These are phyloP conservation scores for Mylabris phalerata DNA, from an alignment of 1,140 invertebrate species.

Conservation along the genomic window DNA sequence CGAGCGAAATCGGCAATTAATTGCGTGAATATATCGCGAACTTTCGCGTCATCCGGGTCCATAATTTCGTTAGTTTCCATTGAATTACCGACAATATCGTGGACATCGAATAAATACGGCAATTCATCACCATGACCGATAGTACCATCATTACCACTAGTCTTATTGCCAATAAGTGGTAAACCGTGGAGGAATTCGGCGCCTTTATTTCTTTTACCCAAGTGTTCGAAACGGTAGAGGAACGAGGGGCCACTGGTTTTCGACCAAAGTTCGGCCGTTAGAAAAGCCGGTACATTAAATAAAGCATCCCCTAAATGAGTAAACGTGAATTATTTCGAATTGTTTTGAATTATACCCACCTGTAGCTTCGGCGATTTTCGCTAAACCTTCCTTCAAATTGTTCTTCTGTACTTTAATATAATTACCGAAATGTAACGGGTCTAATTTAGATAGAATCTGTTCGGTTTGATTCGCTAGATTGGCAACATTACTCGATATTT, in stretches of 20 bases:
- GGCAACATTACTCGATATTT: background rate
- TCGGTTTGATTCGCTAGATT: background rate
- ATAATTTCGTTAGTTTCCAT: constrained; percentile 37
- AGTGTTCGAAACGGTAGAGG: constrained; percentile 68
- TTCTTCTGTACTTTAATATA: constrained; percentile 30
- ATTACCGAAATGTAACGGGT: constrained; percentile 33
- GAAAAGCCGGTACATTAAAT: constrained; percentile 65
- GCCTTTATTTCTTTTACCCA: constrained; percentile 52
- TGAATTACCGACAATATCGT: constrained; percentile 52
- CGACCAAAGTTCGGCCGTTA: constrained; percentile 60
- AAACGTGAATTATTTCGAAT: background rate
- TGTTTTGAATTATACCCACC: constrained; percentile 26
- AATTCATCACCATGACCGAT: constrained; percentile 61
- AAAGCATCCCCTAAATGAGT: constrained; percentile 52
- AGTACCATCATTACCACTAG: constrained; percentile 33
- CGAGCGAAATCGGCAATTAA: constrained; percentile 61
- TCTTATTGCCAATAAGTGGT: constrained; percentile 43
- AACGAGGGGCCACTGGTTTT: constrained; percentile 49
- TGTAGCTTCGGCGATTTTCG: constrained; percentile 46
- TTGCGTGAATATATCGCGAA: constrained; percentile 54
- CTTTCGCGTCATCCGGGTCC: constrained; percentile 49
- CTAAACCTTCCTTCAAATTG: constrained; percentile 42
- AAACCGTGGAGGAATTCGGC: constrained; percentile 55
- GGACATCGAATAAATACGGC: constrained; percentile 58
- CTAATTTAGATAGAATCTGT: constrained; percentile 10